Evolutionary conservation across 2,797 vertebrate genomes (phyloP), one percentile per base, ranked within the genome.

Genomic region (Pseudomugil gertrudae): DNA sequence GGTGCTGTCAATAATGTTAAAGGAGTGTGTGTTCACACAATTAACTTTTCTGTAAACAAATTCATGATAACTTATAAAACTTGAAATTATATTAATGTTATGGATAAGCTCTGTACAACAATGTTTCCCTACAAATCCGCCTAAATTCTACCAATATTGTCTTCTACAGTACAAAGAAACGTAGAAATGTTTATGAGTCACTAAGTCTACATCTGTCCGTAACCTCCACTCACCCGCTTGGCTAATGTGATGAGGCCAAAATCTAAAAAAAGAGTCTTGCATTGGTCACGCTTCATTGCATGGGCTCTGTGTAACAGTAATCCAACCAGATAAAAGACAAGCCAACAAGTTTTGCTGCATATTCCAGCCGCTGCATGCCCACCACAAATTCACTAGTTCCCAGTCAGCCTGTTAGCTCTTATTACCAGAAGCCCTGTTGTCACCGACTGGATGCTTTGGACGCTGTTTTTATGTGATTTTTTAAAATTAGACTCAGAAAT

Each of bases 321-420:
- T 88, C 68, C 71, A 86, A 80, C 90, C 84, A 87, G 81, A 92
- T 88, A 80, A 87, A 90, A 67, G 70, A 90, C 84, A 81, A 81
- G 81, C 84, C 81, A 78, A 78, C 78, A 86, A 82, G 83, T 87
- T 86, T 78, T 83, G 55, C 81, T 35, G 43, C 76, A 81, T 85
- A 76, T 76, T 81, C 81, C 78, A 79, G 86, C 74, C 58, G 68
- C 69, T 80, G 64, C 29, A 50, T 36, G 14, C 72, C 74, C 68
- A 79, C 66, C 79, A 77, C 66, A 84, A 45, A 84, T 75, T 81
- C 81, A 85, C 78, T 79, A 83, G 83, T 78, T 81, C 68, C 67
- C 76, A 82, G 78, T 90, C 87, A 86, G 72, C 81, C 76, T 71
- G 67, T 79, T 82, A 66, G 73, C 54, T 78, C 78, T 65, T 61